These are phyloP conservation scores for Pituophis catenifer DNA, from an alignment of 2,113 vertebrate species.

Conservation along the genomic window DNA sequence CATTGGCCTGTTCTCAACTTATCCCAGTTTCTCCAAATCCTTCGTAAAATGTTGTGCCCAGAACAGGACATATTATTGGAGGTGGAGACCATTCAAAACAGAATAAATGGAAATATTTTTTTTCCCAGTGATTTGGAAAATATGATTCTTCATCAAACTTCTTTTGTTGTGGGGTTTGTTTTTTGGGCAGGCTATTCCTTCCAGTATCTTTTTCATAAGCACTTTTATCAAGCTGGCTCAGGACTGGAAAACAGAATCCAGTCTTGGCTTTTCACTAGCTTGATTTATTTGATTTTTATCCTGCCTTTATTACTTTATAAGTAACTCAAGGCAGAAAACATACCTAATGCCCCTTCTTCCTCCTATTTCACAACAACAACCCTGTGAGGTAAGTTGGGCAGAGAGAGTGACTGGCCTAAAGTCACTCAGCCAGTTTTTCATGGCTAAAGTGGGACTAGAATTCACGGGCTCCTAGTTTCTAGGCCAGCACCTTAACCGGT, in stretches of 20 bases:
- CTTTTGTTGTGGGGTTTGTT: background rate
- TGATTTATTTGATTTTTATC: no score
- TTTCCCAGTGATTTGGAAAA: background rate
- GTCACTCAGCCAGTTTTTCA: no score
- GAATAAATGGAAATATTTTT: background rate
- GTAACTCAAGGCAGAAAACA: no score
- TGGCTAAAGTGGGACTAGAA: no score
- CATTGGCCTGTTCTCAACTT: background rate
- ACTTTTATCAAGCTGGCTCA: background rate
- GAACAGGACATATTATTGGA: background rate
- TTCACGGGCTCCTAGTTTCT: no score
- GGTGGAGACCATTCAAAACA: background rate
- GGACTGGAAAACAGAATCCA: background rate
- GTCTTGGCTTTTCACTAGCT: background rate
- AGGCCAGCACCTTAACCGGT: no score
- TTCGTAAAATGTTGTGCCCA: background rate
- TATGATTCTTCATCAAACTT: background rate
- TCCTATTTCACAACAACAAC: no score
- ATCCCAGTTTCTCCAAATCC: background rate
- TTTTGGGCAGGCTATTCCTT: background rate
- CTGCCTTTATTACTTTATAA: no score
- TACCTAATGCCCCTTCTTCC: no score
- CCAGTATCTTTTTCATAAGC: background rate
- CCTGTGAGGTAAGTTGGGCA: no score
- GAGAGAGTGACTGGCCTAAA: no score